Evolutionary conservation across 2,113 vertebrate genomes (phyloP).

Genomic region (Tragelaphus buxtoni): DNA sequence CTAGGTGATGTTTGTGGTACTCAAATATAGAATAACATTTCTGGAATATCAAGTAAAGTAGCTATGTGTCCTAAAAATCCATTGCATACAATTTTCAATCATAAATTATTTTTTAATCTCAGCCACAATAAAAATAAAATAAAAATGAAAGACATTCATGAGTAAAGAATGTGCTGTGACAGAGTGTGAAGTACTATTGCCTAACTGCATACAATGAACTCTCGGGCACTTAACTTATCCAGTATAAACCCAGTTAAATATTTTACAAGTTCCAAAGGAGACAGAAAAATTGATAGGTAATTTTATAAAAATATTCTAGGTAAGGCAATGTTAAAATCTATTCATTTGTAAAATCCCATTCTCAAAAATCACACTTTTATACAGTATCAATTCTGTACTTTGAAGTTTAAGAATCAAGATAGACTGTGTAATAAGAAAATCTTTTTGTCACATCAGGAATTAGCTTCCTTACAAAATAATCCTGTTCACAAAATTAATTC

Average conservation of each 20-base stretch:
- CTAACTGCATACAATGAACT: not conserved
- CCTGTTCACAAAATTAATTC: not conserved
- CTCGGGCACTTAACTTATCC: not conserved
- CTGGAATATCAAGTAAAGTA: slow-evolving; percentile 49
- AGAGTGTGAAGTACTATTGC: not conserved
- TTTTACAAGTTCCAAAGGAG: not conserved
- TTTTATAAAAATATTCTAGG: not conserved
- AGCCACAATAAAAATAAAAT: not conserved
- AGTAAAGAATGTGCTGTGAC: not conserved
- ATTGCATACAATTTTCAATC: not conserved
- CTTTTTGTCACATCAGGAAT: not conserved
- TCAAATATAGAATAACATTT: slow-evolving; percentile 48
- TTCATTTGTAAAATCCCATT: not conserved
- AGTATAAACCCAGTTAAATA: not conserved
- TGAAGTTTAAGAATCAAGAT: not conserved
- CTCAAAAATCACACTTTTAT: not conserved
- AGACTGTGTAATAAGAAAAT: not conserved
- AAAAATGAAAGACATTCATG: not conserved
- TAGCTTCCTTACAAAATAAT: not conserved
- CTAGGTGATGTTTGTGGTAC: slow-evolving; percentile 1
- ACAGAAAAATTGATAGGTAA: not conserved
- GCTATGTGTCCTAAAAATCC: not conserved
- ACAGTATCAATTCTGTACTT: not conserved
- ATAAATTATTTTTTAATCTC: not conserved
- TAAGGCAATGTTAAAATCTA: not conserved